phyloP scores from a whole-genome alignment of 2,797 vertebrate genomes.

The Steatocranus sp. region DNA sequence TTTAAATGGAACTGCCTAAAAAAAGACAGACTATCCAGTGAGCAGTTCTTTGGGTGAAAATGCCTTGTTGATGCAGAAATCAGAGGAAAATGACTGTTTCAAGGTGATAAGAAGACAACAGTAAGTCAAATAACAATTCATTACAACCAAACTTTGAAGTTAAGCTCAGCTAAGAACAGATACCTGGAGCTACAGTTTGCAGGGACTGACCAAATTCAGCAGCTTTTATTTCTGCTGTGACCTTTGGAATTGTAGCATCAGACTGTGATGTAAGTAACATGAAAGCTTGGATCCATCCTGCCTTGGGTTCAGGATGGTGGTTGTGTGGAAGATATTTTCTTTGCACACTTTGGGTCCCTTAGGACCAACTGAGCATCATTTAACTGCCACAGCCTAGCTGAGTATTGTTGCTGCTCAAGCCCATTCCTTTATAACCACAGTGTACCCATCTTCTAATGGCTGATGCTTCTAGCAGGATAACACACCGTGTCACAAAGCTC shows the following conservation, averaged over 20 bases:
- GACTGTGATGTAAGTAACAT: rapidly evolving
- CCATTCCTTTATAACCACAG: background rate
- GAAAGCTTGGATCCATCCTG: background rate
- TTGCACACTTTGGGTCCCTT: background rate
- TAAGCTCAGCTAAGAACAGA: background rate
- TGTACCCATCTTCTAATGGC: background rate
- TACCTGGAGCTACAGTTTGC: rapidly evolving
- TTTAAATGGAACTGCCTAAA: background rate
- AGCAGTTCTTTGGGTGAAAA: background rate
- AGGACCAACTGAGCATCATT: background rate
- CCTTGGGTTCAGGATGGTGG: background rate
- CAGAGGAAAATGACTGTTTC: background rate
- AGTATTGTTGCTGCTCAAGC: background rate
- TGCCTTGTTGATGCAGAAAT: background rate
- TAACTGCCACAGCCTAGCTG: background rate
- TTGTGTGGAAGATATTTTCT: background rate
- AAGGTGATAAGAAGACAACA: rapidly evolving
- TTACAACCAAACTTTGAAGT: background rate
- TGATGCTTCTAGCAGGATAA: background rate
- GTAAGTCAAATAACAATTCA: background rate
- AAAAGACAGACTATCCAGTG: background rate
- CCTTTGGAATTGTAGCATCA: background rate
- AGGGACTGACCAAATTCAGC: rapidly evolving
- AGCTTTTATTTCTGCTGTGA: background rate
- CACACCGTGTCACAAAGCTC: background rate